phyloP scores from a whole-genome alignment of 2,888 invertebrate species.

The Halocaridina rubra region DNA sequence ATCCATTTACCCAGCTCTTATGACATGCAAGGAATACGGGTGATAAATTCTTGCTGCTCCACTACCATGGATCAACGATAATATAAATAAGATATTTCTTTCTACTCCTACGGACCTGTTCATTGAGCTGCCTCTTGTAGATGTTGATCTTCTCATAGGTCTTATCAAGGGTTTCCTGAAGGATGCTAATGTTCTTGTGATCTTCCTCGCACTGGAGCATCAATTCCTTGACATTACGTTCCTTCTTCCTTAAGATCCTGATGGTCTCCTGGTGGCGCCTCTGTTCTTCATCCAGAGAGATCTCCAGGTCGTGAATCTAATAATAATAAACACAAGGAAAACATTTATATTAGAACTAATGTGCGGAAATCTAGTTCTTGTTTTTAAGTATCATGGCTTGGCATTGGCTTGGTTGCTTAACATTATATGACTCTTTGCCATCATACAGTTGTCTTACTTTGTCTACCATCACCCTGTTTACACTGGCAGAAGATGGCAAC shows the following conservation, averaged over 20 bases:
- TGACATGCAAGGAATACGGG: too few relatives aligned
- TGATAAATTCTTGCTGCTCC: too few relatives aligned
- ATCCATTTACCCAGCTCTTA: too few relatives aligned
- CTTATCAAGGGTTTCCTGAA: conserved; percentile 92
- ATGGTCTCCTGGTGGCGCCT: conserved; percentile 96
- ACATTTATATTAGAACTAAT: neutral
- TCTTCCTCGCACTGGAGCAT: conserved; percentile 96
- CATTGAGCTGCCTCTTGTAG: conserved; percentile 95
- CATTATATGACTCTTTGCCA: too few relatives aligned
- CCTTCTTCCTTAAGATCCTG: conserved; percentile 98
- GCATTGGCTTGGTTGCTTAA: too few relatives aligned
- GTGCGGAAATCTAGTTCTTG: neutral
- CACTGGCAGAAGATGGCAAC: too few relatives aligned
- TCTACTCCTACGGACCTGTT: conserved; percentile 88
- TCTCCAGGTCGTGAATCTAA: conserved; percentile 89
- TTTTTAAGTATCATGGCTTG: too few relatives aligned
- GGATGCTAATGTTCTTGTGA: conserved; percentile 91
- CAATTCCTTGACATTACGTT: conserved; percentile 94
- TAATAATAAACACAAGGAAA: neutral
- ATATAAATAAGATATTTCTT: too few relatives aligned
- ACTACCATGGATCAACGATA: too few relatives aligned
- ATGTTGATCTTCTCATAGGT: conserved; percentile 83
- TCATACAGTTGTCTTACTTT: too few relatives aligned
- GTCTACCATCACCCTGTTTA: too few relatives aligned
- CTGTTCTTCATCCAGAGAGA: conserved; percentile 96